Evolutionary conservation across 1,140 invertebrate species (phyloP).

Genomic region (Drosophila seguyi): DNA sequence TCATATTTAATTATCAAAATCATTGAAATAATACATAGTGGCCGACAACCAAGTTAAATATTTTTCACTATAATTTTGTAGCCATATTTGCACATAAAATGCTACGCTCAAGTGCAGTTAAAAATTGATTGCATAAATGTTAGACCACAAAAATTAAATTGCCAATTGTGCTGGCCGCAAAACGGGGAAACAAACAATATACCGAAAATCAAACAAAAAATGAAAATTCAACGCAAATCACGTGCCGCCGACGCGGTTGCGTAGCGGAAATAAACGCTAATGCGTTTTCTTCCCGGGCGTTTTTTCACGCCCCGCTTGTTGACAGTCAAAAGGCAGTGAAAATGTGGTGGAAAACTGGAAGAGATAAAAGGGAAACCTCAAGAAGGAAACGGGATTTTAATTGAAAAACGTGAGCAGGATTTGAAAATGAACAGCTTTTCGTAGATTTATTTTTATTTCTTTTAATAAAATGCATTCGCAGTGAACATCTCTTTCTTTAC

Average conservation of each 20-base stretch:
- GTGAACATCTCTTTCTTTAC: not conserved
- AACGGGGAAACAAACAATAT: slow-evolving; percentile 26
- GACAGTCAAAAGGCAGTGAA: slow-evolving; percentile 37
- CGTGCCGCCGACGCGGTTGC: slow-evolving; percentile 59
- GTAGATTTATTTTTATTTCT: not conserved
- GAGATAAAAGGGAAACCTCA: slow-evolving; percentile 3
- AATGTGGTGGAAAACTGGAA: slow-evolving; percentile 5
- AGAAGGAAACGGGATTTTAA: slow-evolving; percentile 67
- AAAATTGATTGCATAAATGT: slow-evolving; percentile 63
- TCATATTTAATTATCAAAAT: slow-evolving; percentile 15
- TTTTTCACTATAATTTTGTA: slow-evolving; percentile 6
- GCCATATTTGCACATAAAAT: slow-evolving; percentile 8
- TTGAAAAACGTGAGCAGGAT: slow-evolving; percentile 75
- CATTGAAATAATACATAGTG: slow-evolving; percentile 22
- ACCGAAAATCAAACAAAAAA: slow-evolving; percentile 41
- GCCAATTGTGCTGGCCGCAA: slow-evolving; percentile 48
- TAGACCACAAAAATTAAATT: slow-evolving; percentile 73
- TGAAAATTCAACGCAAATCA: slow-evolving; percentile 69
- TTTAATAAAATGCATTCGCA: slow-evolving; percentile 4
- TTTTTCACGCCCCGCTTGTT: slow-evolving; percentile 42
- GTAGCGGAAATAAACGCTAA: slow-evolving; percentile 60
- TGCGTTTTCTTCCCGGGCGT: slow-evolving; percentile 55
- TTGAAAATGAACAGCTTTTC: not conserved
- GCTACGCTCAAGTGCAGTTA: slow-evolving; percentile 17
- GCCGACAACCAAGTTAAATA: slow-evolving; percentile 12